Conservation (phyloP, 2,113 vertebrate genomes). For the Brachyistius frenatus region DNA sequence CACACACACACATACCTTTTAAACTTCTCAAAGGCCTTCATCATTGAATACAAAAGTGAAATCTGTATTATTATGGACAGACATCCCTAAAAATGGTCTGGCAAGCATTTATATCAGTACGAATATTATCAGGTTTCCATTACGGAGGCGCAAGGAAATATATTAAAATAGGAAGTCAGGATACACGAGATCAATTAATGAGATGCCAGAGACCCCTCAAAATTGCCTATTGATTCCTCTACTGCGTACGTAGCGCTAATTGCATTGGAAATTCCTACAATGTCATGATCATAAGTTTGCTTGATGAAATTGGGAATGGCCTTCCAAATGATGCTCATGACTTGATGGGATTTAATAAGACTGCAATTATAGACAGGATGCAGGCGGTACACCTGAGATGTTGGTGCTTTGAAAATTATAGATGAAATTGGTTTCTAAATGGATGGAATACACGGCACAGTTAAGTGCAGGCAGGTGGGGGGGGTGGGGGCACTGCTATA, state of each 20-base stretch:
- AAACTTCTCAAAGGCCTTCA: background rate
- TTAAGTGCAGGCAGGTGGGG: background rate
- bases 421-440: constrained; percentile 49
- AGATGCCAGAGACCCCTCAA: constrained; percentile 52
- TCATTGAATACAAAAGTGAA: background rate
- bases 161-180: constrained; percentile 20
- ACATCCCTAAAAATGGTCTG: constrained; percentile 3
- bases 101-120: constrained; percentile 13
- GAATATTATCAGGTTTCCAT: constrained; percentile 33
- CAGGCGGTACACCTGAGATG: constrained; percentile 51
- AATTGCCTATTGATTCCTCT: constrained; percentile 72
- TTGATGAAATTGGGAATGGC: constrained; percentile 55
- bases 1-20: background rate
- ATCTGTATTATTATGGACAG: background rate
- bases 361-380: constrained; percentile 64
- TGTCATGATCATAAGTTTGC: constrained; percentile 40
- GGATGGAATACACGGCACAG: background rate
- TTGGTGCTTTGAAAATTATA: constrained; percentile 39
- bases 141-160: constrained; percentile 8
- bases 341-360: constrained; percentile 66
- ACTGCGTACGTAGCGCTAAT: constrained; percentile 31
- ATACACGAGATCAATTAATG: constrained; percentile 55
- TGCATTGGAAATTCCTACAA: constrained; percentile 42
- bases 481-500: too few relatives aligned
- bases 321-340: constrained; percentile 49